Base-by-base conservation (phyloP, 2,888 invertebrate species). In the Pharmacophagus antenor region DNA sequence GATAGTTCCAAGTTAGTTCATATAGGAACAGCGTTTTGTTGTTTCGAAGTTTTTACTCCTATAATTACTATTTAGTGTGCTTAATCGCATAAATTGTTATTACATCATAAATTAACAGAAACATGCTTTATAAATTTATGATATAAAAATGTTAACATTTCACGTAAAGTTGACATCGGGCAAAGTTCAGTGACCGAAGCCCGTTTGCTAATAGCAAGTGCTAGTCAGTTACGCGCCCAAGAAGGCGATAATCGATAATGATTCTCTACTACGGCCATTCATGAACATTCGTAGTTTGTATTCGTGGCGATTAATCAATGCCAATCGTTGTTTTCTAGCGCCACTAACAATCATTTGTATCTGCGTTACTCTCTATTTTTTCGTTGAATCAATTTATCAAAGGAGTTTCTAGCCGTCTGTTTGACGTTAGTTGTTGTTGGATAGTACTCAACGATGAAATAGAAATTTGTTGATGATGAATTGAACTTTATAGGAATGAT, bases 181-280 rank as follows among this genome's bases (percentile, higher is more conserved):
- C 7, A 31, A 57, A 58, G 70, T 70, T 71, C 70, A 68, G 49
- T 70, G 68, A 70, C 67, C 66, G 68, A 67, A 56, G 62, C 53
- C 44, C 31, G 54, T 63, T 62, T 62, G 65, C 59, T 62, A 65
- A 58, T 42, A 47, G 20, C 47, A 23, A 57, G 48, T 61, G 62
- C 50, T 47, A 47, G 63, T 31, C 62, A 47, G 47, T 57, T 61
- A 37, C 66, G n/a, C 37, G 37, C 37, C 62, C 62, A 51, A 55
- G 55, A 57, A 31, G 58, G 59, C 69, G 68, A 71, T 73, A 68
- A 65, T 67, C 69, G 72, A 76, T 80, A 77, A 81, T 80, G 75
- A 78, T 79, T 74, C 69, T 73, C 73, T 66, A 72, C 72, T 65
- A 70, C 69, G 68, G 69, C 67, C 73, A 76, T 82, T 80, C 79